Base-by-base conservation (phyloP, 2,797 vertebrate genomes). In the Heterohyrax brucei region DNA sequence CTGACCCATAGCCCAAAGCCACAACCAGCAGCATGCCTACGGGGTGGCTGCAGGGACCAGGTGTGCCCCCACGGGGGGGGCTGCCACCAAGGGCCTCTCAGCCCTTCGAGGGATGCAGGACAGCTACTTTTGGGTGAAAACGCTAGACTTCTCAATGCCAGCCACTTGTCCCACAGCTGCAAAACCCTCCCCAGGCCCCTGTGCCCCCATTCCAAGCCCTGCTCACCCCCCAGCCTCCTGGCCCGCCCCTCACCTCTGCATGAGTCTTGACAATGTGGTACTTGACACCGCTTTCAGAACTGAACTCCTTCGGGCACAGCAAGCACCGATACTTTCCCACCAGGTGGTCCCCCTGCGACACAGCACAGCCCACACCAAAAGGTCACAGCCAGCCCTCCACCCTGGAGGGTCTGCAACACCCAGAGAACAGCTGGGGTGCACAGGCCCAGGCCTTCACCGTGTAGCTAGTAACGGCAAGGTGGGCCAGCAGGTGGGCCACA, bases 211-310 rank as follows among this genome's bases (percentile, higher is more conserved):
- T 22, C 21, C 61, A 22, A 5, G 2, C 68, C 89, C 19, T 6
- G 12, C 33, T n/a, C 59, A n/a, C 73, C 53, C 19, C n/a, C 39
- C 24, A 26, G 13, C 66, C 22, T 7, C 39, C 16, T 7, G n/a
- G 3, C 8, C 84, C 39, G 68, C 18, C 33, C 77, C 99, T 97
- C 98, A 99, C 99, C 99, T 99, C 99, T 0, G 99, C 99, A 87
- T 99, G 99, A 91, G 99, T 99, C 98, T 99, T 99, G 98, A 99
- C 99, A 98, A 99, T 99, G 98, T 99, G 99, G 98, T 99, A 99
- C 97, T 99, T 99, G 93, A 99, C 99, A 0, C 99, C 99, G 0
- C 99, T 99, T 98, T 99, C 99, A 0, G 99, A 99, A 98, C 99
- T 99, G 98, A 99, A 99, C 98, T 99, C 99, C 98, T 99, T 99